Base-by-base conservation (phyloP, 2,797 vertebrate species). In the Coendou prehensilis region DNA sequence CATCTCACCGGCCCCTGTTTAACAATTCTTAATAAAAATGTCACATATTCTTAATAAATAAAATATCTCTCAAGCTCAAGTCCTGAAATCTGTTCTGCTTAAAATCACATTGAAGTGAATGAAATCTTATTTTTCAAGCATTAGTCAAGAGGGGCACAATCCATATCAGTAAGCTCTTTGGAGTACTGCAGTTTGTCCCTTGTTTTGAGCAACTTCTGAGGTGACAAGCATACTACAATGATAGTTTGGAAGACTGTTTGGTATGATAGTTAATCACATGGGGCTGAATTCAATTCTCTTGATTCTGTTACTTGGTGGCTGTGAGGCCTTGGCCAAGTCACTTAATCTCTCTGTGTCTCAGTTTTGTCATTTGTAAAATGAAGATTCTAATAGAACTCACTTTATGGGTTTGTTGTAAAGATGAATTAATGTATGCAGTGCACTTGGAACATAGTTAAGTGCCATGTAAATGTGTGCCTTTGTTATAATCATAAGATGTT, bases 41-140 rank as follows among this genome's bases (percentile, higher is more conserved):
- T 71, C 54, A 22, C 89, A 45, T 94, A 96, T 95, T 96, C 47
- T 84, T 93, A 94, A 93, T 89, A 81, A 95, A 47, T 95, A 92
- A 75, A 90, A 26, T 41, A 87, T 78, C 90, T 97, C 84, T 47
- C 11, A 87, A 57, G n/a, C 47, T 57, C 69, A 87, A 87, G 54
- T 45, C 50, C 57, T 87, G 59, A 92, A 95, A 91, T 80, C 10
- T 59, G 82, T 81, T 71, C 52, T 88, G 78, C 80, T 95, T 91
- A 87, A 92, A 92, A 93, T 96, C 41, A 91, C 41, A 78, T 33
- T 56, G 80, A 76, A 69, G 50, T 95, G 75, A 96, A 91, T 95
- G 75, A 96, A 91, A 78, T 33, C 45, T 71, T 50, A 89, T 64
- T 91, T 94, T 91, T 79, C 47, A 47, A 87, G 5, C 41, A 64